A percentile compares a stretch with the other conserved stretches of the same genome.
phyloP scores from a whole-genome alignment of 2,888 invertebrate genomes.

The Lysandra bellargus region DNA sequence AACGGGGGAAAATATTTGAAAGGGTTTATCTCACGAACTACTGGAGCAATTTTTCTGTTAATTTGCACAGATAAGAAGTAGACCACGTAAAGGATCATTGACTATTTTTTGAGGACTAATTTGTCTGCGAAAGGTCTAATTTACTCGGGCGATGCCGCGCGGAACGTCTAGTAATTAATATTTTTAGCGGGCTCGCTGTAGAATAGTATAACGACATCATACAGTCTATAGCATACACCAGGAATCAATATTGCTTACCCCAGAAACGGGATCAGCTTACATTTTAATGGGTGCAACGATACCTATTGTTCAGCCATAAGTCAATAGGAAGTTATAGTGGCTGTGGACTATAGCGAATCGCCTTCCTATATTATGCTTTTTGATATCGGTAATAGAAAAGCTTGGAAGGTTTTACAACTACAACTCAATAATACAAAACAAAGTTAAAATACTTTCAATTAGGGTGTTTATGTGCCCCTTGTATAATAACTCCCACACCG shows the following conservation, averaged over 20 bases:
- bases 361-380: slow-evolving; percentile 26
- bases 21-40: too few species aligned
- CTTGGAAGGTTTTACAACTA: not conserved
- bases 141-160: too few species aligned
- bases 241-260: not conserved
- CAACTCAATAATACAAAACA: not conserved
- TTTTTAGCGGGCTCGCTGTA: not conserved
- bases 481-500: too few species aligned
- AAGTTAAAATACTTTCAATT: too few species aligned
- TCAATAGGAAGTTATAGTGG: slow-evolving; percentile 54
- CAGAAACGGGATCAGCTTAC: slow-evolving; percentile 7
- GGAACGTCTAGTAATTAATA: too few species aligned
- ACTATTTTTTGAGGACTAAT: too few species aligned
- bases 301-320: slow-evolving; percentile 43
- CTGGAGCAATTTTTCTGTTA: too few species aligned
- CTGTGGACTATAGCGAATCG: slow-evolving; percentile 48
- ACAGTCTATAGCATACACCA: not conserved
- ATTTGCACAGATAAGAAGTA: too few species aligned
- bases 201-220: not conserved
- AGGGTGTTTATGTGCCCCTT: too few species aligned
- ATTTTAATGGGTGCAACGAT: slow-evolving; percentile 8
- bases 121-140: too few species aligned
- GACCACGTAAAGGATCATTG: too few species aligned
- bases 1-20: too few species aligned
- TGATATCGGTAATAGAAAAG: slow-evolving; percentile 19